Evolutionary conservation across 2,797 vertebrate genomes (phyloP).

Genomic region (Naso thynnoides): DNA sequence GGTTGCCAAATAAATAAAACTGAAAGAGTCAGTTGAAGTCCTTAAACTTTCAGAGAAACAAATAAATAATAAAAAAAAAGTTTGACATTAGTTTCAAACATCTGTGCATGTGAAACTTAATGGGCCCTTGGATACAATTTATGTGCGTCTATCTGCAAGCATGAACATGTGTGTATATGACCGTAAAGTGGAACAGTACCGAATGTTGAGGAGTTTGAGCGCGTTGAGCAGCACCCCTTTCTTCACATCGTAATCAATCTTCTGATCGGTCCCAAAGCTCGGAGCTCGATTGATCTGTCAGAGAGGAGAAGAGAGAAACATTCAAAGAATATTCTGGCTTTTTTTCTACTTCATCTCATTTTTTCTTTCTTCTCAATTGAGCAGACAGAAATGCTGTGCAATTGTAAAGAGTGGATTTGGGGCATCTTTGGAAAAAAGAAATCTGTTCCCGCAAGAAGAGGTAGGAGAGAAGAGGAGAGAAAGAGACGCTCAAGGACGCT

Average conservation of each 20-base stretch:
- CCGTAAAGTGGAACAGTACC: constrained; percentile 79
- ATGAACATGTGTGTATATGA: not conserved
- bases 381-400: constrained; percentile 45
- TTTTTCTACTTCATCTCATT: constrained; percentile 40
- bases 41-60: constrained; percentile 58
- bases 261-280: constrained; percentile 99
- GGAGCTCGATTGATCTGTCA: constrained; percentile 98
- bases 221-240: constrained; percentile 95
- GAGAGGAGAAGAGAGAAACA: constrained; percentile 62
- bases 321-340: constrained; percentile 41
- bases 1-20: constrained; percentile 35
- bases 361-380: constrained; percentile 42
- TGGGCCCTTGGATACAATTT: constrained; percentile 43
- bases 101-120: constrained; percentile 55
- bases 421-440: constrained; percentile 41
- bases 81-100: constrained; percentile 51
- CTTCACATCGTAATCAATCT: constrained; percentile 98
- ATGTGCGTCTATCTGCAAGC: constrained; percentile 14
- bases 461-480: constrained; percentile 21
- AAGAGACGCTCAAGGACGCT: constrained; percentile 55
- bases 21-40: constrained; percentile 52
- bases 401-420: constrained; percentile 57
- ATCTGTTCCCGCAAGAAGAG: constrained; percentile 37
- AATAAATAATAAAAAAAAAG: constrained; percentile 37
- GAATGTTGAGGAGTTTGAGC: constrained; percentile 95